Conservation (phyloP, 1,140 invertebrate genomes). For the Drosophila kepulauana region DNA sequence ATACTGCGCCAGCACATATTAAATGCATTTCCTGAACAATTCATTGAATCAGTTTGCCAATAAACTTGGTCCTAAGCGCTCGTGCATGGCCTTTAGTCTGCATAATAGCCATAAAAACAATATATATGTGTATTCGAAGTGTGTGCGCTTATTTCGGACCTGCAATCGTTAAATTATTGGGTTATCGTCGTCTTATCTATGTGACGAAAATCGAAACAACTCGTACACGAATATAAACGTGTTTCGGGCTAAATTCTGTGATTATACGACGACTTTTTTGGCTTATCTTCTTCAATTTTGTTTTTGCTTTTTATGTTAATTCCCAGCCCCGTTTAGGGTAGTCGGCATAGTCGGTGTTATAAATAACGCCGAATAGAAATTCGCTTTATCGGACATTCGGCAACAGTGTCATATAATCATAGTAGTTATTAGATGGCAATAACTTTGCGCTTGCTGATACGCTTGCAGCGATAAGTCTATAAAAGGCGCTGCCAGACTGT, state of each 20-base stretch:
- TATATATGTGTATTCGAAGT: not conserved
- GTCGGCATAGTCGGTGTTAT: constrained; percentile 13
- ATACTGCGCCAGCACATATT: not conserved
- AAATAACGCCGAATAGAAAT: constrained; percentile 47
- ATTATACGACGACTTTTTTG: constrained; percentile 25
- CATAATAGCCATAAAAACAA: constrained; percentile 18
- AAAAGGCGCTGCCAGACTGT: constrained; percentile 49
- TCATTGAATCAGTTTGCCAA: constrained; percentile 24
- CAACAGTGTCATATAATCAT: constrained; percentile 47
- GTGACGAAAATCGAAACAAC: constrained; percentile 36
- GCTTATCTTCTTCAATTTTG: constrained; percentile 39
- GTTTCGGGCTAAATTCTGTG: constrained; percentile 25
- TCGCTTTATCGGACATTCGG: constrained; percentile 60
- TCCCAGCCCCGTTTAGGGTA: constrained; percentile 10
- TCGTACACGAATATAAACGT: constrained; percentile 23
- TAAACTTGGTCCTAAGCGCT: constrained; percentile 11
- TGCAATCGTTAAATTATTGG: constrained; percentile 25
- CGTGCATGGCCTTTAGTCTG: constrained; percentile 3
- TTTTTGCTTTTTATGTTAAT: constrained; percentile 53
- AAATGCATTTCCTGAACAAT: constrained; percentile 26
- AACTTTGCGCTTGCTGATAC: constrained; percentile 39
- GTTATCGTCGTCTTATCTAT: constrained; percentile 36
- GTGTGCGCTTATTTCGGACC: not conserved
- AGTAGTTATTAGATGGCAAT: constrained; percentile 63
- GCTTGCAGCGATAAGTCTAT: constrained; percentile 56